Base-by-base conservation (phyloP, 2,888 invertebrate genomes). In the Dasypolia templi region DNA sequence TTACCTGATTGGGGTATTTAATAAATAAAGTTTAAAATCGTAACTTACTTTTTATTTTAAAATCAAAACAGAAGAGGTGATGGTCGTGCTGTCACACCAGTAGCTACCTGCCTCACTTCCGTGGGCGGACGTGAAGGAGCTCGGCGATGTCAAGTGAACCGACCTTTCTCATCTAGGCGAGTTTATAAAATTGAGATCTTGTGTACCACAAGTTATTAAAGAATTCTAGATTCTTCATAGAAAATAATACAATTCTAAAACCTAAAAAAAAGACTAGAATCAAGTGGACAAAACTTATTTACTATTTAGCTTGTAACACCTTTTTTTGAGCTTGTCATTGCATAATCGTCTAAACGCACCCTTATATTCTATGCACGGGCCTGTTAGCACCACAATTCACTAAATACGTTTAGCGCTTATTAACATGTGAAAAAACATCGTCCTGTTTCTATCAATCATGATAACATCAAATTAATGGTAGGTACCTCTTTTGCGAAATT, bases 1-100 rank as follows among this genome's bases (percentile, higher is more conserved):
- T 86, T 87, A 87, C 87, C 86, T 75, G 64, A 74, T 82, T 85
- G 84, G 88, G 91, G 92, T 92, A 91, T 91, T 89, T 86, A 89
- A 90, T 91, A 90, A 87, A 86, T 87, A 84, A 84, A 85, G 46
- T 68, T 68, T 77, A 61, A 81, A 77, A 81, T 78, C 63, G 55
- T 76, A 64, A 63, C 65, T 64, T 58, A 12, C 22, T 53, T 69
- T 76, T 75, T 80, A 77, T 75, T 78, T 70, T 29, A 35, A 0
- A 64, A 51, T 44, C 55, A 17, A 62, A 66, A 56, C 6, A 5
- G 9, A 62, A 56, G 4, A 12, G 14, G 75, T 66, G 61, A 53
- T 44, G 26, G 65, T 55, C 72, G 71, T 12, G 44, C 1, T 14
- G 7, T 17, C 14, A 53, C 65, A 56, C 39, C 66, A 35, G 51